Evolutionary conservation across 2,113 vertebrate genomes (phyloP), one percentile per base, ranked within the genome.

Genomic region (Coregonus clupeaformis): DNA sequence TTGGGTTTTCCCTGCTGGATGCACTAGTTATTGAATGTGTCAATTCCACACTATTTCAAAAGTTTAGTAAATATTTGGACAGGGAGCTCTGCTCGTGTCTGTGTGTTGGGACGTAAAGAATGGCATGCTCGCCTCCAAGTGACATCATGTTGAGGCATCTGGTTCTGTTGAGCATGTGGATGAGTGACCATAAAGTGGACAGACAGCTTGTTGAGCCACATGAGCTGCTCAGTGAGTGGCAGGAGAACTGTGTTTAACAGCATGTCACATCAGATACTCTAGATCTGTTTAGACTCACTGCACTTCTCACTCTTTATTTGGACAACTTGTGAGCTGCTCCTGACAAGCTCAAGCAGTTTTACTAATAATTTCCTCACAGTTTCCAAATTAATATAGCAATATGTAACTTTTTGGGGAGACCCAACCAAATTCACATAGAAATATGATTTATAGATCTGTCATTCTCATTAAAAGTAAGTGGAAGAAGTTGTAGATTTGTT

Each of bases 1-100:
- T 13, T n/a, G 32, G 32, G 14, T 25, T 18, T 59, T 59, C 55
- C 16, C 55, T 14, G 11, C 71, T 79, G 74, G 74, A 74, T 69
- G 64, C 62, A 13, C 36, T 67, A 36, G 60, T 24, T 42, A 11
- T 29, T 64, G 68, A 73, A 70, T 69, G 75, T 83, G 74, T 85
- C 75, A 77, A 76, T 75, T 74, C 72, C 52, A 75, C 73, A 78
- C 76, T 57, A 72, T 74, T 78, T 80, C 65, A 59, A 74, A 66
- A 72, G 68, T 11, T 42, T 9, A 11, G 29, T 36, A 81, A 83
- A 83, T 81, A 81, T 85, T 85, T 85, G 71, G 78, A 81, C 84
- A 78, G 74, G 69, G 18, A 60, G 57, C 57, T 60, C 57, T 60
- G 52, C 16, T 55, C n/a, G 57, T 74, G 12, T 27, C 55, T 74